Conservation (phyloP, 2,888 invertebrate species). For the Lydus trimaculatus region DNA sequence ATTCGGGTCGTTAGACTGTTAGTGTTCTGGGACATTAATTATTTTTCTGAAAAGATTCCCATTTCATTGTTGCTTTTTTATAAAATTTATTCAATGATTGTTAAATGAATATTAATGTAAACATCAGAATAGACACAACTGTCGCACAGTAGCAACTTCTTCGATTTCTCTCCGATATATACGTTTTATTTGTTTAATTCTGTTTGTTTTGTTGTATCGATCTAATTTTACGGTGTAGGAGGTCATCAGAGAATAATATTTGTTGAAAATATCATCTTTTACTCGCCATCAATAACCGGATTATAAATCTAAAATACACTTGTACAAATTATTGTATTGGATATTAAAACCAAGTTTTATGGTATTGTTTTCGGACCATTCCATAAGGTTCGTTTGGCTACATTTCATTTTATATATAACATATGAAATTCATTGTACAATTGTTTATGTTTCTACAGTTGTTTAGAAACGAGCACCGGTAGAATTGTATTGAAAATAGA, state of each 20-base stretch:
- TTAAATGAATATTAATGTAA: not conserved
- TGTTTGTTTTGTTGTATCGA: no score
- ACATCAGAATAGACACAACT: no score
- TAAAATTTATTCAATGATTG: not conserved
- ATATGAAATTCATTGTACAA: no score
- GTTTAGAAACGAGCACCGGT: no score
- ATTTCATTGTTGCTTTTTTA: not conserved
- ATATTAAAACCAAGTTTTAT: not conserved
- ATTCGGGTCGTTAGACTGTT: not conserved
- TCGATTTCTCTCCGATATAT: no score
- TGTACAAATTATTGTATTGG: no score
- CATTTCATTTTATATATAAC: no score
- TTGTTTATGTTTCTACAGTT: no score
- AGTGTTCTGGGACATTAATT: not conserved
- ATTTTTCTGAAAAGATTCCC: not conserved
- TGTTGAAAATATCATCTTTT: not conserved
- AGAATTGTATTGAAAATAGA: not conserved
- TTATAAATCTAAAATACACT: not conserved
- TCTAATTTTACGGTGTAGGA: no score
- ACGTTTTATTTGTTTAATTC: no score
- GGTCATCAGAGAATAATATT: not conserved
- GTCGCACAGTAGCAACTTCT: no score
- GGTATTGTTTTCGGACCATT: not conserved
- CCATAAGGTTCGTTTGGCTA: not conserved
- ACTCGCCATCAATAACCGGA: not conserved